Evolutionary conservation across 2,797 vertebrate genomes (phyloP), one percentile per base, ranked within the genome.

Genomic region (Tapirus indicus): DNA sequence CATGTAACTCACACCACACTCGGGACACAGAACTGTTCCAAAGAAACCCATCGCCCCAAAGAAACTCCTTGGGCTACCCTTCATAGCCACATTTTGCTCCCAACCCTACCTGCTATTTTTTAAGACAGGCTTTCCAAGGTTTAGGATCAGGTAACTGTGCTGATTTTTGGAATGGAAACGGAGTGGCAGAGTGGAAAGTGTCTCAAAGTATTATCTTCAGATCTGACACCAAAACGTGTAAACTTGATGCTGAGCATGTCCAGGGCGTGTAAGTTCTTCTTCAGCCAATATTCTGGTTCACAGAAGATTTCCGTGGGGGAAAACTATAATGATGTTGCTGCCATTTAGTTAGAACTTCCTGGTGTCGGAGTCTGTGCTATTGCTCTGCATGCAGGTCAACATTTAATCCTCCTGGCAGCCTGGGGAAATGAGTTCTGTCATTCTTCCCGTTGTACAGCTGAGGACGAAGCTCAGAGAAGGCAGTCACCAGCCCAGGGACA

Each of bases 321-420:
- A 58, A 52, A 44, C 49, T 41, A 32, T 21, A 58, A 0, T 47
- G 32, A 10, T 1, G 0, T 49, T 23, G 49, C 49, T 9, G 1
- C 16, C 25, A 6, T 21, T 44, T 38, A n/a, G 23, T 9, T 35
- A 94, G 82, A 35, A 38, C 32, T 62, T 83, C 49, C 71, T 6
- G 47, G 17, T 41, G 47, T 27, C 8, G 1, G 47, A 17, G 21
- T 23, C 18, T 44, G 49, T 44, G 38, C 35, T 56, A 1, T 77
- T 74, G 47, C n/a, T 38, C 0, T 23, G 7, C 5, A 1, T 3
- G 27, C 18, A 38, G 6, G 18, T 60, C 25, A 6, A 11, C 7
- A 0, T 79, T 72, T 8, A 78, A 6, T 78, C 9, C 41, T 80
- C 60, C 49, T 75, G 32, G 7, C 38, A 62, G 3, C 78, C 32